phyloP scores from a whole-genome alignment of 2,113 vertebrate genomes.

The Sphaerodactylus townsendi region DNA sequence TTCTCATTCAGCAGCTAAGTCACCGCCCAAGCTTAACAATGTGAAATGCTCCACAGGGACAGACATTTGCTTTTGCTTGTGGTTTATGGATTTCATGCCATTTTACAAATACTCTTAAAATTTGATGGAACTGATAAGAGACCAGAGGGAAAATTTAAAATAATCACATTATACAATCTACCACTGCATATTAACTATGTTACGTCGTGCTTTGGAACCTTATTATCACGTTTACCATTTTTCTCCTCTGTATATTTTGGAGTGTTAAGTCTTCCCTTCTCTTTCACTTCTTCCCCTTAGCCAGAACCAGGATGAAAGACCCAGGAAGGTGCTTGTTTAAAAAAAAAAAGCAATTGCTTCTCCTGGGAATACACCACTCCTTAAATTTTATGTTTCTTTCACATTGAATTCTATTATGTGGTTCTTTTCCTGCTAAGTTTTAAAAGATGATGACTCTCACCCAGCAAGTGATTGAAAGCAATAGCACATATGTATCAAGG shows the following conservation, averaged over 20 bases:
- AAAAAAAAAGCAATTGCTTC: neutral
- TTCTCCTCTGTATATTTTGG: neutral
- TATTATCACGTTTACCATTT: neutral
- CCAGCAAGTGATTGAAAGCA: slow-evolving; percentile 4
- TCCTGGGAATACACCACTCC: neutral
- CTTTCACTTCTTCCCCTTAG: slow-evolving; percentile 49
- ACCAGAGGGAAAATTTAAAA: slow-evolving; percentile 33
- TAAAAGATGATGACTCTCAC: neutral
- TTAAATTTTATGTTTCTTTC: neutral
- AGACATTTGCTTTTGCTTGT: slow-evolving; percentile 62
- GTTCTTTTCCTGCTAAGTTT: neutral
- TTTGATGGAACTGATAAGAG: slow-evolving; percentile 21
- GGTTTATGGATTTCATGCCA: slow-evolving; percentile 67
- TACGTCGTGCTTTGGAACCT: slow-evolving; percentile 21
- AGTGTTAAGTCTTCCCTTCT: slow-evolving; percentile 55
- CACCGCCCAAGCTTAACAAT: slow-evolving; percentile 19
- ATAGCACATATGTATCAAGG: neutral
- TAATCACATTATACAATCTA: slow-evolving; percentile 12
- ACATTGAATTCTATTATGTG: neutral
- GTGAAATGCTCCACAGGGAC: slow-evolving; percentile 33
- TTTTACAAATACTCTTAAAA: slow-evolving; percentile 45
- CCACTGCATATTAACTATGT: slow-evolving; percentile 33
- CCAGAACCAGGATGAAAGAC: slow-evolving; percentile 17
- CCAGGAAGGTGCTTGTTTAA: neutral
- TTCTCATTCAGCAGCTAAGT: slow-evolving; percentile 23